Evolutionary conservation across 92 coral and sea anemone species (phyloP), one percentile per base, ranked within the genome.

Genomic region (Micromussa lordhowensis): DNA sequence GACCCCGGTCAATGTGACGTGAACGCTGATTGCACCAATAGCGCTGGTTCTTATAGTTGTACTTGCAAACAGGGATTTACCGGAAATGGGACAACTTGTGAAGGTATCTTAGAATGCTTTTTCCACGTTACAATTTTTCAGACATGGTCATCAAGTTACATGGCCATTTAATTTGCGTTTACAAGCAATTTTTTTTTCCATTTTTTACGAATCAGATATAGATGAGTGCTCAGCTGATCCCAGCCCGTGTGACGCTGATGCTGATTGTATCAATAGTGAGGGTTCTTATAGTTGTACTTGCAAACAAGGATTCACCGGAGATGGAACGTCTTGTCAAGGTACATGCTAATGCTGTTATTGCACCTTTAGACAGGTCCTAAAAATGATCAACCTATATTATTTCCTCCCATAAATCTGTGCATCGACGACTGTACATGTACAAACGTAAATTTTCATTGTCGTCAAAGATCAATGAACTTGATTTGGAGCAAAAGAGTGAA

Each of bases 201-300:
- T 61, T 22, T 24, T 1, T 61, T 0, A 22, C 3, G 8, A 12
- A 22, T 22, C 14, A 74, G 86, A 89, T 49, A 68, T 92, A 74
- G 91, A 93, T 57, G 97, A 94, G 76, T 94, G 97, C 81, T 58
- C 91, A 5, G 78, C 75, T n/a, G 86, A 68, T 9, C 12, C 86
- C 35, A 54, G 80, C 16, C 92, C 83, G 13, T 90, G 95, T 34
- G 76, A 86, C 53, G 68, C 36, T 17, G 86, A 89, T 68, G 91
- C 96, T 40, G 69, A 81, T 1, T 95, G 98, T 31, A 66, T 18
- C 34, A 66, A 66, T 18, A 66, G 71, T 66, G 34, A 66, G 22
- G 96, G 95, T 30, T 90, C 96, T 48, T 94, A 75, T 73, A 54
- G 30, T n/a, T 92, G 95, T 66, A 48, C 68, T 28, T 94, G 94